A percentile compares a stretch with the other conserved stretches of the same genome.
Evolutionary conservation across 2,797 vertebrate genomes (phyloP).

Genomic region (Pagetopsis macropterus): DNA sequence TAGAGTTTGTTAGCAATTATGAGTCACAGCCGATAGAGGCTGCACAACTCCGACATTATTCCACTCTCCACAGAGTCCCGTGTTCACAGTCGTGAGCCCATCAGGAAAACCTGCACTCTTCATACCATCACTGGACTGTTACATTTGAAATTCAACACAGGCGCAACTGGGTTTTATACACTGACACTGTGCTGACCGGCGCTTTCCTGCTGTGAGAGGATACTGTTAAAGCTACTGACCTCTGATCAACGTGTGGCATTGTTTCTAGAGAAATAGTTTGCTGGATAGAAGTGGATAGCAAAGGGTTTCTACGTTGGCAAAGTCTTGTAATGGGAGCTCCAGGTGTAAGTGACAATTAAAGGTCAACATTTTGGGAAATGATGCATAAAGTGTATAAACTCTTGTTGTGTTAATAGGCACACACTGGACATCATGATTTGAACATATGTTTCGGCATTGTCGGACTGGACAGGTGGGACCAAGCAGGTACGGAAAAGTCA

Average conservation of each 20-base stretch:
- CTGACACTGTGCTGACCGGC: slow-evolving; percentile 12
- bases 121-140: slow-evolving; percentile 25
- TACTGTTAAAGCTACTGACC: slow-evolving; percentile 11
- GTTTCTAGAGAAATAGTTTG: slow-evolving; percentile 47
- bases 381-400: neutral
- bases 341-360: slow-evolving; percentile 22
- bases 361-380: slow-evolving; percentile 18
- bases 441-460: neutral
- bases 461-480: slow-evolving; percentile 1
- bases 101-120: slow-evolving; percentile 42
- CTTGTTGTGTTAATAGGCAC: slow-evolving; percentile 7
- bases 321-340: slow-evolving; percentile 27
- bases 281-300: slow-evolving; percentile 29
- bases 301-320: slow-evolving; percentile 40
- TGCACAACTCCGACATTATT: slow-evolving; percentile 52
- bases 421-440: slow-evolving; percentile 8
- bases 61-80: slow-evolving; percentile 36
- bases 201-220: slow-evolving; percentile 3
- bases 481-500: neutral
- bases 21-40: slow-evolving; percentile 54
- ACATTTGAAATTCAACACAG: slow-evolving; percentile 35
- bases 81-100: slow-evolving; percentile 19
- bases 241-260: slow-evolving; percentile 43
- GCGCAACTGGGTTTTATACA: neutral
- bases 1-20: slow-evolving; percentile 57